Evolutionary conservation across 2,113 vertebrate species (phyloP), one percentile per base, ranked within the genome.

Genomic region (Leptobrachium leishanense): DNA sequence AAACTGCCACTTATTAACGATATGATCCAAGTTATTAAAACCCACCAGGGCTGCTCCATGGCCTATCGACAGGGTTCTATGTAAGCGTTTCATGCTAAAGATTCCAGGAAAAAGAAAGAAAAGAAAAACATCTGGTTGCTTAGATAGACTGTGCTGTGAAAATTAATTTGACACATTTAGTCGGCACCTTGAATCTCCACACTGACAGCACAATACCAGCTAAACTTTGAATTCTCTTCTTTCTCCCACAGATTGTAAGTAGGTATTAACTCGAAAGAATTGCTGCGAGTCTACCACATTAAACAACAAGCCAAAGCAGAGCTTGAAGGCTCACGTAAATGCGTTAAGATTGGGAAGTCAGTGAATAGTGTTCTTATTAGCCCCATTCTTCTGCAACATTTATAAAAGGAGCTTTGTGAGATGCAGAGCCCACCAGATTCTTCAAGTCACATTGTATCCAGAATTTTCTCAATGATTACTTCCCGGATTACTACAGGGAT

Each of bases 11-110:
- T 79, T 79, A 79, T 73, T 70, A 79, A 68, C 3, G 3, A 54
- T 79, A 73, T 79, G 77, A 79, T 79, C 70, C 50, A 55, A 72
- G 69, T 73, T 79, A 79, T 73, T 79, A 79, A 79, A 65, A 66
- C 62, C 77, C 63, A 73, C 77, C n/a, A 72, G 77, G 77, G 46
- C 63, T 44, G 70, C 70, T 79, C 65, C 63, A 43, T 69, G 69
- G 70, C 31, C 69, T 67, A 72, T 44, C 77, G 72, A 46, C 77
- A 46, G 70, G 70, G 63, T 73, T 57, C 77, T 67, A 6, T 67
- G 63, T 79, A 79, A 63, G 40, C 20, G 62, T 6, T 15, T 10
- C n/a, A 67, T 43, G 62, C 70, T 55, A 74, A 79, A 41, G 62
- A 43, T 73, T 73, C 2, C 41, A 79, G 54, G 72, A 43, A 69